Percentiles rank a stretch among this genome's conserved stretches.
These are phyloP conservation scores for Fratercula arctica DNA, from an alignment of 2,797 vertebrate species.

Conservation along the genomic window DNA sequence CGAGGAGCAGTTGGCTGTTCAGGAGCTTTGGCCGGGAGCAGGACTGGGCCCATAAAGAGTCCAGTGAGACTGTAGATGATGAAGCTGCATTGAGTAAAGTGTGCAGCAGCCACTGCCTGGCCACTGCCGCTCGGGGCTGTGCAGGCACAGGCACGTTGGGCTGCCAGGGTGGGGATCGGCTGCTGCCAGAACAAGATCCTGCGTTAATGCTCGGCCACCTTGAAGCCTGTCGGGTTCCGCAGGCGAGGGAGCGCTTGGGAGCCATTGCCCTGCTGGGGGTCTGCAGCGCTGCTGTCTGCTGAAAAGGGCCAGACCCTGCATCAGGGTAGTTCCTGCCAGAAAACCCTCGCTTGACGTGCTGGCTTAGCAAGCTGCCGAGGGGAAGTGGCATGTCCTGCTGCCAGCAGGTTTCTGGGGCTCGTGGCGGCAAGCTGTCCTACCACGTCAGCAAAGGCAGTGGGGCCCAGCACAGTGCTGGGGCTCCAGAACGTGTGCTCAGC, in stretches of 20 bases:
- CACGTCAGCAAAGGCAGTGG: not conserved
- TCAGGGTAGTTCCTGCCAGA: not conserved
- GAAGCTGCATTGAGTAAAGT: not conserved
- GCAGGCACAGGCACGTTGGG: not conserved
- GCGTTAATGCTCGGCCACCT: not conserved
- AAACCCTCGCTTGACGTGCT: no score
- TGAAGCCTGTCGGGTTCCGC: not conserved
- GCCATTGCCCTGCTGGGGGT: not conserved
- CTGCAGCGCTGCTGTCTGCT: not conserved
- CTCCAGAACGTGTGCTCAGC: rapidly evolving
- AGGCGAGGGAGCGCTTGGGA: not conserved
- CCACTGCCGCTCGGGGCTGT: not conserved
- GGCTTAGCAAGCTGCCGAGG: not conserved
- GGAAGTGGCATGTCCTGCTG: not conserved
- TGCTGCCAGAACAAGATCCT: not conserved
- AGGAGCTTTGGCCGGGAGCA: rapidly evolving
- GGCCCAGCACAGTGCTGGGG: rapidly evolving
- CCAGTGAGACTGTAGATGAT: rapidly evolving
- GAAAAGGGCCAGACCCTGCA: no score
- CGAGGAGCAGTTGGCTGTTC: no score
- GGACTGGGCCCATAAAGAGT: not conserved
- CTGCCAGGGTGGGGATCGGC: not conserved
- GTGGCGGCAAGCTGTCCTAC: not conserved
- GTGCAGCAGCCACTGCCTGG: rapidly evolving
- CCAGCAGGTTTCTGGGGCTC: not conserved